These are phyloP conservation scores for Pygoscelis antarcticus DNA, from an alignment of 2,113 vertebrate genomes.

Conservation along the genomic window DNA sequence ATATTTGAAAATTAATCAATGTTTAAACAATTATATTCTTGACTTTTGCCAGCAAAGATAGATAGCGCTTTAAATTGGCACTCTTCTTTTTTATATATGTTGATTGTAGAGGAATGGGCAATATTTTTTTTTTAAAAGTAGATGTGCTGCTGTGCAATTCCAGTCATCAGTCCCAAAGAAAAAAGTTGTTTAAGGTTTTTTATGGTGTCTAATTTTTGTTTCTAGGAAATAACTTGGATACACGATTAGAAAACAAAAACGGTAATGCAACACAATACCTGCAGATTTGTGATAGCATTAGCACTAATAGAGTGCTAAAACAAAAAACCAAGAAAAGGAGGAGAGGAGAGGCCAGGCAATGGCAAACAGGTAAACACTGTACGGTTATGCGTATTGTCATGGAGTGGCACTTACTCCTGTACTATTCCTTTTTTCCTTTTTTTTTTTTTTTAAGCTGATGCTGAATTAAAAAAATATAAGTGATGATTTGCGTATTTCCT, in stretches of 20 bases:
- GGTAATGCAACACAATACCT: conserved; percentile 88
- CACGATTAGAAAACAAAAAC: conserved; percentile 89
- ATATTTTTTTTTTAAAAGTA: not conserved
- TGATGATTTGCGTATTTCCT: conserved; percentile 57
- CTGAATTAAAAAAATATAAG: conserved; percentile 1
- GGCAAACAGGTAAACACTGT: conserved; percentile 91
- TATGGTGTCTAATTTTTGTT: conserved; percentile 65
- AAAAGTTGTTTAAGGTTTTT: conserved; percentile 57
- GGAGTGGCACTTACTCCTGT: conserved; percentile 37
- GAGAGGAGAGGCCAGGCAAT: conserved; percentile 91
- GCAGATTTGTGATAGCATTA: conserved; percentile 91
- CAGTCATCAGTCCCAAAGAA: conserved; percentile 38
- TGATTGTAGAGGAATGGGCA: not conserved
- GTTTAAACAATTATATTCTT: not conserved
- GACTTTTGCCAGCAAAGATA: not conserved
- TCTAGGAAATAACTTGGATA: conserved; percentile 89
- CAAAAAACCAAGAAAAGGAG: conserved; percentile 94
- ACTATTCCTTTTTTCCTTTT: not conserved
- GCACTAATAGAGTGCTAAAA: conserved; percentile 88
- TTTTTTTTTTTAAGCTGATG: not conserved
- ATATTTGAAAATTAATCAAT: not conserved
- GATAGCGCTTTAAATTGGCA: not conserved
- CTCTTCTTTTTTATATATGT: not conserved
- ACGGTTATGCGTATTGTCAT: conserved; percentile 41
- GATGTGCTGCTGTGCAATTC: conserved; percentile 48